Evolutionary conservation across 1,140 invertebrate genomes (phyloP).

Genomic region (Caenorhabditis latens): DNA sequence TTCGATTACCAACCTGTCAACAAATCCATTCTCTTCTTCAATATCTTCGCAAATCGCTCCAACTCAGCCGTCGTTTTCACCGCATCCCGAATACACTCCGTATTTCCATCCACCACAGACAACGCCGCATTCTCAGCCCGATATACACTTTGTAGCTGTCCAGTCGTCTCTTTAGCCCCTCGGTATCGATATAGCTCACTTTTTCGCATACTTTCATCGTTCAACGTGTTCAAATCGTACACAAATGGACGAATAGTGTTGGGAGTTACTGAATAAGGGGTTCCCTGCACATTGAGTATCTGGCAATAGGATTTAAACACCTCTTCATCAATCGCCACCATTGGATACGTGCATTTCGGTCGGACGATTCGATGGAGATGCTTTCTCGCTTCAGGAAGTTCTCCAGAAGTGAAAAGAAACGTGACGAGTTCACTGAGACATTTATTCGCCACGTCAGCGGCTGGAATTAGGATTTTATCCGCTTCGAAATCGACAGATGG

Average conservation of each 20-base stretch:
- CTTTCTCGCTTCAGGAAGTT: background rate
- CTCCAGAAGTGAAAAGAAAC: background rate
- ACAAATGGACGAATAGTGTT: background rate
- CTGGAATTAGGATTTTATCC: background rate
- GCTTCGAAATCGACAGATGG: constrained; percentile 6
- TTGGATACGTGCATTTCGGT: background rate
- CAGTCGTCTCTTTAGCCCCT: constrained; percentile 9
- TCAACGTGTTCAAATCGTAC: constrained; percentile 23
- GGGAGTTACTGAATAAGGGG: background rate
- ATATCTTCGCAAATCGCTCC: constrained; percentile 27
- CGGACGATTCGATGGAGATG: background rate
- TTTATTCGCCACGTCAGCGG: constrained; percentile 19
- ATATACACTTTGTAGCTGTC: constrained; percentile 17
- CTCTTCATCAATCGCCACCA: constrained; percentile 18
- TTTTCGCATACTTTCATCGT: background rate
- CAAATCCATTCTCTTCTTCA: background rate
- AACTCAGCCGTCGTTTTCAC: background rate
- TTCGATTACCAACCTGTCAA: background rate
- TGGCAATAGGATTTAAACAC: constrained; percentile 5
- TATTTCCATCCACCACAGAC: constrained; percentile 11
- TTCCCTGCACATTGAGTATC: background rate
- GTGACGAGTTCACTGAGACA: constrained; percentile 29
- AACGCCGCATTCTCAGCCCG: constrained; percentile 29
- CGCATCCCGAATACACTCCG: constrained; percentile 12
- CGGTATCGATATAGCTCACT: constrained; percentile 11